phyloP scores from a whole-genome alignment of 2,888 invertebrate species.

The Masnerella sp. region DNA sequence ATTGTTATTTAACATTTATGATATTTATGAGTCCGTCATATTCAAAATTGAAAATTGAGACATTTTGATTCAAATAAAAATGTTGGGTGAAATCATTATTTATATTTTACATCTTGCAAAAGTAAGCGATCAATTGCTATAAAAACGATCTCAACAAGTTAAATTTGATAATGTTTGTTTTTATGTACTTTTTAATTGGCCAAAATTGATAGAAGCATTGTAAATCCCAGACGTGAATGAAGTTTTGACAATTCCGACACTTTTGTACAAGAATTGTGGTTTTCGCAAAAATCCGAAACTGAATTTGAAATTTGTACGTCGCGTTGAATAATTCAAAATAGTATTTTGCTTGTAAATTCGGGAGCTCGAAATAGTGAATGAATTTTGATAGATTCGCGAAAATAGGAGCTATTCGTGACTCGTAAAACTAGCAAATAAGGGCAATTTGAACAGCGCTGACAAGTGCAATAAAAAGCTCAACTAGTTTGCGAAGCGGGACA shows the following conservation, averaged over 20 bases:
- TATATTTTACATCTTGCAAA: no score
- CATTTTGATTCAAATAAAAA: constrained; percentile 1
- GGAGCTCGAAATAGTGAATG: not conserved
- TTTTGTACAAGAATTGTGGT: no score
- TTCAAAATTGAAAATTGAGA: constrained; percentile 3
- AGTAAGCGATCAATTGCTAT: no score
- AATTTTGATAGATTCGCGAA: not conserved
- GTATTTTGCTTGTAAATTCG: not conserved
- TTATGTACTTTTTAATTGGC: no score
- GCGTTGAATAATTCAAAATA: not conserved
- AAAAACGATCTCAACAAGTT: no score
- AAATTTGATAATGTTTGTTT: no score
- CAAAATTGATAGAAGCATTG: no score
- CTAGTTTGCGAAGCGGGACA: not conserved
- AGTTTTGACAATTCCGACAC: no score
- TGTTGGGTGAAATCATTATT: not conserved
- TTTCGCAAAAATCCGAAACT: no score
- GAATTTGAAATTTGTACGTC: no score
- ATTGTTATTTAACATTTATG: constrained; percentile 7
- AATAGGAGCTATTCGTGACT: not conserved
- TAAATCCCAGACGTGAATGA: no score
- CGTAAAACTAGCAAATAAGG: not conserved
- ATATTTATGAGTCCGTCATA: constrained; percentile 19
- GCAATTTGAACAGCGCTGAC: not conserved
- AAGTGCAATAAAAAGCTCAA: not conserved